These are phyloP conservation scores for Papilio demoleus DNA, from an alignment of 2,888 invertebrate genomes.

Conservation along the genomic window DNA sequence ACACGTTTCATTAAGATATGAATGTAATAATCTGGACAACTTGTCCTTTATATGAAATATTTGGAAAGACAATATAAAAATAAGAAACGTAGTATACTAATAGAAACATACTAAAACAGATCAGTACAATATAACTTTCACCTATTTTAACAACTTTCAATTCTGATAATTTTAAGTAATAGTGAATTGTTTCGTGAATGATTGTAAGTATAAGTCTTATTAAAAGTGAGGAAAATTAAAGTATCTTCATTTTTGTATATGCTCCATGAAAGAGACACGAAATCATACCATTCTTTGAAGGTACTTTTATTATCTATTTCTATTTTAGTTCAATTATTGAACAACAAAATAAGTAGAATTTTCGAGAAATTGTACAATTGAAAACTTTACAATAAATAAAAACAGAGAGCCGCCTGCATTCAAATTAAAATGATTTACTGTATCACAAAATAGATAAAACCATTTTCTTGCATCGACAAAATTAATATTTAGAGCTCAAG, in stretches of 20 bases:
- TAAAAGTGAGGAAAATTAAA: too few relatives aligned
- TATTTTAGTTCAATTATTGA: conserved; percentile 28
- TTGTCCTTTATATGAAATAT: too few relatives aligned
- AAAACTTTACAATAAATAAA: conserved; percentile 38
- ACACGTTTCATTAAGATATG: too few relatives aligned
- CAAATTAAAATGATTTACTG: conserved; percentile 31
- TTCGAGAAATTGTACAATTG: conserved; percentile 29
- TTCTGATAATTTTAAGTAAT: too few relatives aligned
- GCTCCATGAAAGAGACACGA: conserved; percentile 1
- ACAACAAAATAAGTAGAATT: conserved; percentile 30
- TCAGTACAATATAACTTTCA: too few relatives aligned
- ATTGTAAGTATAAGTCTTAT: neutral
- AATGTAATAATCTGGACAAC: too few relatives aligned
- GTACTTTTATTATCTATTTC: conserved; percentile 21
- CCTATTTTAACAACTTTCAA: too few relatives aligned
- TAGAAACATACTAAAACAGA: too few relatives aligned
- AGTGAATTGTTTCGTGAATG: neutral
- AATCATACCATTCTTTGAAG: conserved; percentile 14
- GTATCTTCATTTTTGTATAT: neutral
- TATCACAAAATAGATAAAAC: conserved; percentile 28
- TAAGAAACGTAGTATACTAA: too few relatives aligned
- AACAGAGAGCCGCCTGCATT: conserved; percentile 36
- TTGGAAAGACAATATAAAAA: too few relatives aligned
- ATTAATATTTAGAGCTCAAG: conserved; percentile 19
- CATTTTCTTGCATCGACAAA: conserved; percentile 9